Percentiles rank a stretch among this genome's conserved stretches.
Evolutionary conservation across 2,797 vertebrate species (phyloP).

Genomic region (Gambelia wislizenii): DNA sequence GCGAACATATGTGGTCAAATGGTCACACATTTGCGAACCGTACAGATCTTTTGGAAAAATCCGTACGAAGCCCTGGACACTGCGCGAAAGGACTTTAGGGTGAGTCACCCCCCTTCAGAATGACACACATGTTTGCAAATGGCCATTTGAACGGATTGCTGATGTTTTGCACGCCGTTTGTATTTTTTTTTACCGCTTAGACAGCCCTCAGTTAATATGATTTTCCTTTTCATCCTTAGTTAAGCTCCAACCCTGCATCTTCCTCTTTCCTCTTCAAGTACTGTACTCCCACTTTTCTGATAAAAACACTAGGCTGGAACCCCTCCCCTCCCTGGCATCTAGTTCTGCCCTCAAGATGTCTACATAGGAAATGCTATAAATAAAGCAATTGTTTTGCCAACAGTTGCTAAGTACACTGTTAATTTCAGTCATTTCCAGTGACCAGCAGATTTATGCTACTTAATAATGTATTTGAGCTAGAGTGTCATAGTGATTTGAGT

Average conservation of each 20-base stretch:
- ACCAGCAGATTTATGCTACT: neutral
- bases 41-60: too few relatives aligned
- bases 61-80: too few relatives aligned
- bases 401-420: neutral
- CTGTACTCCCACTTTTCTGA: neutral
- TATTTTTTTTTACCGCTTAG: too few relatives aligned
- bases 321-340: neutral
- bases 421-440: neutral
- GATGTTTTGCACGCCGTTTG: too few relatives aligned
- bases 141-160: too few relatives aligned
- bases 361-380: slow-evolving; percentile 1
- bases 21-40: too few relatives aligned
- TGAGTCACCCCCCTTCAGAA: too few relatives aligned
- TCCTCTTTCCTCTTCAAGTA: neutral
- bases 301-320: neutral
- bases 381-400: slow-evolving; percentile 11
- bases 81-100: too few relatives aligned
- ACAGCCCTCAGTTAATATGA: neutral
- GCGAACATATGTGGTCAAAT: too few relatives aligned
- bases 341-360: neutral
- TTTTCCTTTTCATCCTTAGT: neutral
- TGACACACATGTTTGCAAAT: too few relatives aligned
- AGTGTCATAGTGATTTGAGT: too few relatives aligned
- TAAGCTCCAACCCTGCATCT: neutral
- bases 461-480: neutral